These are phyloP conservation scores for Lagopus muta DNA, from an alignment of 2,113 vertebrate species.

Conservation along the genomic window DNA sequence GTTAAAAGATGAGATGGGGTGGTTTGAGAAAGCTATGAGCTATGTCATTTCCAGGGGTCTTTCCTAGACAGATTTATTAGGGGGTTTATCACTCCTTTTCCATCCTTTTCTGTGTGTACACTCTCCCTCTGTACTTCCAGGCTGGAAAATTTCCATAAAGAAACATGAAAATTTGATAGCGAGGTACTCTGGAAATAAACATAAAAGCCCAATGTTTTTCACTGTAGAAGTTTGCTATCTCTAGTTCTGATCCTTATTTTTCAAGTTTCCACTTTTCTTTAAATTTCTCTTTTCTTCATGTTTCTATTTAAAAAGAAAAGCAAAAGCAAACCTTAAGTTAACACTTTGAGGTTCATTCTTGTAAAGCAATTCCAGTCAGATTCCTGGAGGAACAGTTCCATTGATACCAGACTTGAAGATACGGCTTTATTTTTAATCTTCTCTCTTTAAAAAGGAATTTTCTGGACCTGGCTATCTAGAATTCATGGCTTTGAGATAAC, in stretches of 20 bases:
- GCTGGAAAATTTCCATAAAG: slow-evolving; percentile 31
- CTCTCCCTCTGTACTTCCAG: slow-evolving; percentile 2
- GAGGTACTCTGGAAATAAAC: background rate
- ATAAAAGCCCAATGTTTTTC: background rate
- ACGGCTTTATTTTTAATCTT: background rate
- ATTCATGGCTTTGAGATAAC: background rate
- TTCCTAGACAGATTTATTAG: slow-evolving; percentile 68
- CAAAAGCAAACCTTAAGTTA: background rate
- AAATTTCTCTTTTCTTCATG: background rate
- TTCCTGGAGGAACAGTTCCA: background rate
- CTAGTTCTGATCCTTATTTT: background rate
- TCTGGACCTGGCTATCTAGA: background rate
- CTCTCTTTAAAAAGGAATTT: background rate
- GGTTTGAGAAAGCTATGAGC: slow-evolving; percentile 42
- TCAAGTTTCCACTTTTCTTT: background rate
- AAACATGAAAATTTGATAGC: background rate
- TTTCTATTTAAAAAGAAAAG: background rate
- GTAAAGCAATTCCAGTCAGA: background rate
- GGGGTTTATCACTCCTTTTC: slow-evolving; percentile 59
- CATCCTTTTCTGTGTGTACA: background rate
- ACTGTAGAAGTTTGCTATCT: background rate
- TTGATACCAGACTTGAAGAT: background rate
- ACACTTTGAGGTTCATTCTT: background rate
- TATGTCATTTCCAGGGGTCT: slow-evolving; percentile 31
- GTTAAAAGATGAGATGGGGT: slow-evolving; percentile 57